Evolutionary conservation across 2,113 vertebrate genomes (phyloP), one percentile per base, ranked within the genome.

Genomic region (Argyrosomus japonicus): DNA sequence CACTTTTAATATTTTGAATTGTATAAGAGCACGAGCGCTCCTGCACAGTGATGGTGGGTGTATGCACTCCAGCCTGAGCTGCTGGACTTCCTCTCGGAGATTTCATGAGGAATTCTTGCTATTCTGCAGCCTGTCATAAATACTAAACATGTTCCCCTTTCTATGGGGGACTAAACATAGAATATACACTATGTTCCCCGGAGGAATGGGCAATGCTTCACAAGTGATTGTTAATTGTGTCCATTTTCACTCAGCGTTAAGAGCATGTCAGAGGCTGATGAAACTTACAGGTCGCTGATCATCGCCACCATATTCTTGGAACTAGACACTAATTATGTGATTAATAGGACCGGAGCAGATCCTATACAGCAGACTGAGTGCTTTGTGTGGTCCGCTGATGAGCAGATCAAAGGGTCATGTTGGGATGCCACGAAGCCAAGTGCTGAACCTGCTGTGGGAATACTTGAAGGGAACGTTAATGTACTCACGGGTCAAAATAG

Each of bases 201-300:
- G 40, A 65, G 21, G 62, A 40, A 11, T 13, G 21, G 36, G 13
- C 14, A 17, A 25, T 14, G 48, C 51, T 25, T 54, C 48, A 69
- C 48, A 69, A 36, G 45, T 5, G 19, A 23, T 13, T 40, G 7
- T 53, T 25, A 17, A 27, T 27, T 57, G n/a, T 45, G 23, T 58
- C 19, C 75, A 77, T 27, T 29, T 43, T n/a, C n/a, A n/a, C 11
- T 45, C 25, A 1, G 9, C 21, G 51, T 15, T 25, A 19, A 61
- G 11, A 48, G 21, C 56, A 60, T 73, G 56, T 29, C 40, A 15
- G 29, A 9, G n/a, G 32, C n/a, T 6, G 43, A 36, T n/a, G 4
- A 48, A 23, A 4, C 40, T 48, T n/a, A 17, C 53, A 40, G 84
- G 75, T 53, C 79, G 63, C 57, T 23, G 75, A 51, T 15, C 68